Percentiles rank a stretch among this genome's conserved stretches.
phyloP scores from a whole-genome alignment of 37 sponge, comb jelly and placozoan genomes.

The Agelas oroides region DNA sequence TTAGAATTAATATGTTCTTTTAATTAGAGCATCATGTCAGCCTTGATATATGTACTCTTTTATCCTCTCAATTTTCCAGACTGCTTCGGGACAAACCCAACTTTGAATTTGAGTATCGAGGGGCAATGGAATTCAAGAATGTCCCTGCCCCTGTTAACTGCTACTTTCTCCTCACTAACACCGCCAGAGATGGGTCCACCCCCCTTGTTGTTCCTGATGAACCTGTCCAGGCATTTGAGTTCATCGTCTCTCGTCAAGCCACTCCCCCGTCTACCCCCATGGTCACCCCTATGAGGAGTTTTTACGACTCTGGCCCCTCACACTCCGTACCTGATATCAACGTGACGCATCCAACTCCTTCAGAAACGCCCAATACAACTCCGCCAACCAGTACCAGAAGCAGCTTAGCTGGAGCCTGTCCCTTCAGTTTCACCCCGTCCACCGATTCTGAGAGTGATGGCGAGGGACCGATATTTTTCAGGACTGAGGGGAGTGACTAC shows the following conservation, averaged over 20 bases:
- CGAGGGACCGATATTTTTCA: too few relatives aligned
- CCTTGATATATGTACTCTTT: too few relatives aligned
- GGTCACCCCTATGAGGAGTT: not conserved
- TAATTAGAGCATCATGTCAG: too few relatives aligned
- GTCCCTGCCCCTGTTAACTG: slow-evolving; percentile 63
- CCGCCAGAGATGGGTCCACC: slow-evolving; percentile 21
- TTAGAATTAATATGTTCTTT: too few relatives aligned
- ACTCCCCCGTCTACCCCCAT: slow-evolving; percentile 45
- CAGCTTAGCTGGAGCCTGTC: not conserved
- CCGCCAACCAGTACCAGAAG: slow-evolving; percentile 17
- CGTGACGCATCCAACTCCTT: slow-evolving; percentile 40
- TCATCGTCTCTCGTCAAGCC: slow-evolving; percentile 3
- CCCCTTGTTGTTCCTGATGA: slow-evolving; percentile 46
- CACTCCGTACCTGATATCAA: slow-evolving; percentile 14
- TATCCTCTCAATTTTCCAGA: not conserved
- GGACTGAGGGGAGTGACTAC: too few relatives aligned
- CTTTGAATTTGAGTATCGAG: slow-evolving; percentile 72
- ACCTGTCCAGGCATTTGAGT: slow-evolving; percentile 20
- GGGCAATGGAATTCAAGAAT: slow-evolving; percentile 78
- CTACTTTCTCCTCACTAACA: slow-evolving; percentile 78
- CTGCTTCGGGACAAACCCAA: slow-evolving; percentile 65
- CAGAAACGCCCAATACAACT: not conserved
- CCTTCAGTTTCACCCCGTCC: too few relatives aligned
- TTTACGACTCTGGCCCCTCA: not conserved
- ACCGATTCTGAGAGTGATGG: too few relatives aligned